Evolutionary conservation across 2,113 vertebrate genomes (phyloP), one percentile per base, ranked within the genome.

Genomic region (Oncorhynchus keta): DNA sequence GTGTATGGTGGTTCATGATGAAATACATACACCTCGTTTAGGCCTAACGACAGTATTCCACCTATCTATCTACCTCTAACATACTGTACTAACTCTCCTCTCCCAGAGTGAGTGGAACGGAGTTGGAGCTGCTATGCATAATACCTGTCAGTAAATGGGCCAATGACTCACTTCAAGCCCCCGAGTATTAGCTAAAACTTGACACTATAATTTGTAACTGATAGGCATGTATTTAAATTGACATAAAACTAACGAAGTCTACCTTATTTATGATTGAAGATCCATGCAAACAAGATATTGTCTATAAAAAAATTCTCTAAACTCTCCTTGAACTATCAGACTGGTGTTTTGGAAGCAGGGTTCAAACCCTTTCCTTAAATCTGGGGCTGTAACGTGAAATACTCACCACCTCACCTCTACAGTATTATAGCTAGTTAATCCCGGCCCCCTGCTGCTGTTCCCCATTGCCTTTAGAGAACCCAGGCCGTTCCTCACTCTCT

Each of bases 371-470:
- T 22, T 68, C 57, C 64, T 61, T 57, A 32, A 72, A 66, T 26
- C 65, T 76, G 78, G 69, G 75, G 83, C 61, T n/a, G 13, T 2
- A 68, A 20, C 2, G 35, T 76, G 68, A 68, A 68, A 79, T 61
- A 78, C 61, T 86, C 72, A 69, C 76, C 12, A 73, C 83, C 83
- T 83, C 86, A 87, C 81, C 80, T 18, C 82, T 86, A 70, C 83
- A 87, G 79, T 71, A 48, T 39, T n/a, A 45, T 48, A 70, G 20
- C 59, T 28, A 51, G 35, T 78, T 72, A 59, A 74, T 20, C 57
- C 14, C 28, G 48, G 75, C 68, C 72, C 81, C 83, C 68, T 76
- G 73, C 79, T 80, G 79, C 83, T 79, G 74, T 32, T 24, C 16
- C 70, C 30, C 49, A 11, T 14, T 35, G 30, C 51, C 28, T 35